A percentile compares a stretch with the other conserved stretches of the same genome.
These are phyloP conservation scores for Ellobius talpinus DNA, from an alignment of 2,113 vertebrate species.

Conservation along the genomic window DNA sequence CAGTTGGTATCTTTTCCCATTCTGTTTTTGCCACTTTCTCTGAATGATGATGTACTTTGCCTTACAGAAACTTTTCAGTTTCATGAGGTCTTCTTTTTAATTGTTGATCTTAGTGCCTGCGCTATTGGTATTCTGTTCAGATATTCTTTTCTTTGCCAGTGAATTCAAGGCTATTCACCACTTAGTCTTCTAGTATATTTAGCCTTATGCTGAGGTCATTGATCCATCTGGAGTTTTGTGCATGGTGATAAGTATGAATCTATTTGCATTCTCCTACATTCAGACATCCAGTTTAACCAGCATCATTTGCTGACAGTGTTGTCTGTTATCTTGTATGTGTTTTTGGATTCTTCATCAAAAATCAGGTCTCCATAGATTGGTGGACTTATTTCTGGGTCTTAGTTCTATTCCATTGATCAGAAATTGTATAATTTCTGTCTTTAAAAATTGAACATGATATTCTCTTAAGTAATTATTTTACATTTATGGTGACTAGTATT, in stretches of 20 bases:
- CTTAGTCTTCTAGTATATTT: background rate
- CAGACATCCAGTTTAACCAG: background rate
- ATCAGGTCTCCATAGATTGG: background rate
- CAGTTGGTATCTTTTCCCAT: background rate
- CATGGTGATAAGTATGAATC: background rate
- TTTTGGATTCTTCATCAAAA: background rate
- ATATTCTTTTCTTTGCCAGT: background rate
- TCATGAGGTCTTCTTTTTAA: background rate
- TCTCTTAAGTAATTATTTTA: conserved; percentile 4
- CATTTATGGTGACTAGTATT: background rate
- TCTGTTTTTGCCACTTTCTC: background rate
- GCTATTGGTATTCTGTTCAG: background rate
- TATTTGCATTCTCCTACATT: background rate
- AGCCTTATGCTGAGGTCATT: background rate
- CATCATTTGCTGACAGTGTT: background rate
- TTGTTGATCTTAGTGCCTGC: background rate
- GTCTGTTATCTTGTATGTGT: background rate
- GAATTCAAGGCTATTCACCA: background rate
- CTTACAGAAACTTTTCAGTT: background rate
- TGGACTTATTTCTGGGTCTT: background rate
- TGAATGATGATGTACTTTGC: background rate
- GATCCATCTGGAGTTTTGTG: background rate
- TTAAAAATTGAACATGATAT: background rate
- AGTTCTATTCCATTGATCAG: background rate
- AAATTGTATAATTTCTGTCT: background rate